phyloP scores from a whole-genome alignment of 2,888 invertebrate genomes.

The Xanthostigma xanthostigma region DNA sequence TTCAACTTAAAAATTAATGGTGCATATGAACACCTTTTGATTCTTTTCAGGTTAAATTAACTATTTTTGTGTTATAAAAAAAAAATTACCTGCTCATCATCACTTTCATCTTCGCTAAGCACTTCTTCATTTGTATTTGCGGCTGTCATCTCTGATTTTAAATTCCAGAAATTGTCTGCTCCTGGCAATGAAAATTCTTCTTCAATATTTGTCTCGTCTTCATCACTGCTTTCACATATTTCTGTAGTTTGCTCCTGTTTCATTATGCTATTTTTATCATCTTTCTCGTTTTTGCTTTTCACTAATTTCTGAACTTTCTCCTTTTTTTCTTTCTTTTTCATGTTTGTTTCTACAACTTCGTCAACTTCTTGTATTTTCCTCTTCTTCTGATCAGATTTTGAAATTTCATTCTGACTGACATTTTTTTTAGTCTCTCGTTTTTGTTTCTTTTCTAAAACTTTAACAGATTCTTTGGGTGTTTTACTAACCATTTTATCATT shows the following conservation, averaged over 20 bases:
- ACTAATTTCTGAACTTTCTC: conserved; percentile 5
- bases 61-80: background rate
- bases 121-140: conserved; percentile 11
- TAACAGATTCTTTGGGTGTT: conserved; percentile 7
- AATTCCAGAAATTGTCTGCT: conserved; percentile 9
- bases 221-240: background rate
- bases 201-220: conserved; percentile 23
- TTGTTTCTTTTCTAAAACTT: conserved; percentile 2
- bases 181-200: conserved; percentile 14
- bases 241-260: background rate
- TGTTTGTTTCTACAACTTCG: conserved; percentile 20
- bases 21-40: background rate
- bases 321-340: conserved; percentile 10
- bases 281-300: background rate
- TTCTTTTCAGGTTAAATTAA: background rate
- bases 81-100: conserved; percentile 11
- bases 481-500: conserved; percentile 14
- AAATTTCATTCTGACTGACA: background rate
- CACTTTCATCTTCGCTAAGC: conserved; percentile 21
- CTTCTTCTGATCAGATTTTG: too few species aligned
- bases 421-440: conserved; percentile 5
- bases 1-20: background rate
- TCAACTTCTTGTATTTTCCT: conserved; percentile 1
- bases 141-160: conserved; percentile 2
- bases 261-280: conserved; percentile 3